Percentiles rank a stretch among this genome's conserved stretches.
Conservation (phyloP, 2,888 invertebrate genomes). For the Lasius platythorax region DNA sequence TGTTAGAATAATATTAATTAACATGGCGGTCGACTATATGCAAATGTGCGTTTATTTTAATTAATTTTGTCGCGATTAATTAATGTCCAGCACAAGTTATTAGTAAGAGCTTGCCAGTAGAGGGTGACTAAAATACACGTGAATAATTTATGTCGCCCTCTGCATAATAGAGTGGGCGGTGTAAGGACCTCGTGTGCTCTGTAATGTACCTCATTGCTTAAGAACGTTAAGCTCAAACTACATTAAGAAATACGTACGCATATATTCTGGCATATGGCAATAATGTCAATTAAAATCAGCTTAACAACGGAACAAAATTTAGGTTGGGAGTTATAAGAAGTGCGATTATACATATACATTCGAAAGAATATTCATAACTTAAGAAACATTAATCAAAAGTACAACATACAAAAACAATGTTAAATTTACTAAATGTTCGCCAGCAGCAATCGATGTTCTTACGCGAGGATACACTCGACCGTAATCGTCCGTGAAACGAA, state of each 20-base stretch:
- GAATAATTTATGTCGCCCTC: conserved; percentile 32
- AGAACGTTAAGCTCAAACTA: conserved; percentile 37
- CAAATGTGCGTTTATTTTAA: conserved; percentile 34
- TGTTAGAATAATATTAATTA: conserved; percentile 39
- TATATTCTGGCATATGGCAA: not conserved
- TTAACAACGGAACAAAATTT: conserved; percentile 20
- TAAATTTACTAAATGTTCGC: conserved; percentile 21
- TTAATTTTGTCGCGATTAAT: conserved; percentile 41
- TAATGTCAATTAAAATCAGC: conserved; percentile 36
- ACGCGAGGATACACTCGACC: conserved; percentile 41
- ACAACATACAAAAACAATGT: not conserved
- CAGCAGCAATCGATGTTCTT: conserved; percentile 51
- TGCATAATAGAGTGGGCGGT: conserved; percentile 12
- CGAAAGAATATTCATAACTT: not conserved
- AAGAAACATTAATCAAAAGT: not conserved
- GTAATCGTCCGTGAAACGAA: conserved; percentile 66
- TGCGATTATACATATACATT: not conserved
- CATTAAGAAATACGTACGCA: conserved; percentile 39
- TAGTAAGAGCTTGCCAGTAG: conserved; percentile 44
- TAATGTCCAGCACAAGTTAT: conserved; percentile 43
- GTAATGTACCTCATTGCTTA: conserved; percentile 26
- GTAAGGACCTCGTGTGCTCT: conserved; percentile 19
- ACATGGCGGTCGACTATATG: not conserved
- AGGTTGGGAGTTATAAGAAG: not conserved
- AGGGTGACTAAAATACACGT: conserved; percentile 42